Evolutionary conservation across 2,797 vertebrate species (phyloP).

Genomic region (Pseudochirops corinnae): DNA sequence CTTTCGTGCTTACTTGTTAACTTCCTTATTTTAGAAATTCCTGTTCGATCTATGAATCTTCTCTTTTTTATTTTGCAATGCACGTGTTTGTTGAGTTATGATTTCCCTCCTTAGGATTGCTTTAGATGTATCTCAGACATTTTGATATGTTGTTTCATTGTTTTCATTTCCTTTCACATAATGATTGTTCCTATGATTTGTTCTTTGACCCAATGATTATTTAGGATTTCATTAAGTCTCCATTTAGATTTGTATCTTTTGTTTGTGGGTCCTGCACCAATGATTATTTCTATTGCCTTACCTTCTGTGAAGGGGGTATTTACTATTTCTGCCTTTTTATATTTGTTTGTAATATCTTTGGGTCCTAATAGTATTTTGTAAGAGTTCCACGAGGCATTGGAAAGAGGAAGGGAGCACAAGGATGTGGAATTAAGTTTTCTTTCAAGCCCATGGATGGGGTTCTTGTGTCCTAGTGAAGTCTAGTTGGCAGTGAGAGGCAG

Average conservation of each 20-base stretch:
- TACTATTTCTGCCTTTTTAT: background rate
- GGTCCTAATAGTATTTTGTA: background rate
- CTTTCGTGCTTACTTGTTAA: background rate
- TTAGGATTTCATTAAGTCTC: background rate
- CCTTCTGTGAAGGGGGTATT: background rate
- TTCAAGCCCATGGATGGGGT: background rate
- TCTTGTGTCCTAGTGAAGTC: background rate
- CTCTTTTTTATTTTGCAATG: background rate
- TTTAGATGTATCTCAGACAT: background rate
- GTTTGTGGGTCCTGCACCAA: background rate
- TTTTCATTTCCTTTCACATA: background rate
- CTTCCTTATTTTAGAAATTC: background rate
- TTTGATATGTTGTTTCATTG: background rate
- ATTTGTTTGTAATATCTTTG: background rate
- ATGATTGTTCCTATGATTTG: background rate
- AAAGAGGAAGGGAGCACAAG: background rate
- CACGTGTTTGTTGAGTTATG: background rate
- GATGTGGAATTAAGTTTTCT: background rate
- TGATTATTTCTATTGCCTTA: background rate
- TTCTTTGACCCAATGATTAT: background rate
- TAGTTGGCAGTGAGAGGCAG: background rate
- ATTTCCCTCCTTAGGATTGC: background rate
- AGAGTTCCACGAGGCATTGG: background rate
- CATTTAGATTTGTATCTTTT: background rate
- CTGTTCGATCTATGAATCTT: background rate